Evolutionary conservation across 1,140 invertebrate species (phyloP).

Genomic region (Drosophila pseudoananassae): DNA sequence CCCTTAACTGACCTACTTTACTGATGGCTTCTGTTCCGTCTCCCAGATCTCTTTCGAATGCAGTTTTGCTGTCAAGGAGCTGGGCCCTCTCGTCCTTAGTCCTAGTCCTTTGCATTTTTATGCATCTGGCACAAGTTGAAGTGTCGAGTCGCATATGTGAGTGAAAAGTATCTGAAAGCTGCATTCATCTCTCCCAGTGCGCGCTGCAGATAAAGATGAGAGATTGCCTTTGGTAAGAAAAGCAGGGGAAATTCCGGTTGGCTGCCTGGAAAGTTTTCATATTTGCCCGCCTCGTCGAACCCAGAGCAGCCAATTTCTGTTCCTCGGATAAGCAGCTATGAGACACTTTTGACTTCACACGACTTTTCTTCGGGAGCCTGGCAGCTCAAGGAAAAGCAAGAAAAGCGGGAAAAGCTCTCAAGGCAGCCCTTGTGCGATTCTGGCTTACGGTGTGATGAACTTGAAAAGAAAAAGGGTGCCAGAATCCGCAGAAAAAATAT

Average conservation of each 20-base stretch:
- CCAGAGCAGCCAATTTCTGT: constrained; percentile 65
- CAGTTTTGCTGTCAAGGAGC: constrained; percentile 68
- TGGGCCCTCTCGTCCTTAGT: constrained; percentile 39
- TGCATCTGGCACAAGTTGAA: constrained; percentile 74
- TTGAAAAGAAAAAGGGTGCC: constrained; percentile 45
- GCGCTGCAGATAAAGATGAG: constrained; percentile 38
- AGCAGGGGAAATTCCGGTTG: constrained; percentile 56
- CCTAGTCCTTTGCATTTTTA: constrained; percentile 60
- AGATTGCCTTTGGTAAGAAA: constrained; percentile 58
- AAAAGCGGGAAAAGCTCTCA: constrained; percentile 25
- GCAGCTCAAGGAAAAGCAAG: constrained; percentile 28
- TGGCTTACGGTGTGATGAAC: constrained; percentile 41
- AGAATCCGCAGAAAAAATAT: constrained; percentile 31
- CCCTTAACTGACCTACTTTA: constrained; percentile 75
- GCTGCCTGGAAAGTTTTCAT: constrained; percentile 67
- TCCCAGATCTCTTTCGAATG: constrained; percentile 37
- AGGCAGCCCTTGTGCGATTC: constrained; percentile 27
- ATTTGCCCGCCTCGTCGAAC: constrained; percentile 71
- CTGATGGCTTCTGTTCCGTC: constrained; percentile 41
- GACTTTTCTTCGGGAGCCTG: constrained; percentile 7
- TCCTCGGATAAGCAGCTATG: constrained; percentile 64
- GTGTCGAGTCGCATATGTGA: constrained; percentile 65
- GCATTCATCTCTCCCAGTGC: constrained; percentile 37
- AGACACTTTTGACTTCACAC: constrained; percentile 63
- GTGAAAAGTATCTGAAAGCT: constrained; percentile 38